These are phyloP conservation scores for Bungarus multicinctus DNA, from an alignment of 2,113 vertebrate species.

Conservation along the genomic window DNA sequence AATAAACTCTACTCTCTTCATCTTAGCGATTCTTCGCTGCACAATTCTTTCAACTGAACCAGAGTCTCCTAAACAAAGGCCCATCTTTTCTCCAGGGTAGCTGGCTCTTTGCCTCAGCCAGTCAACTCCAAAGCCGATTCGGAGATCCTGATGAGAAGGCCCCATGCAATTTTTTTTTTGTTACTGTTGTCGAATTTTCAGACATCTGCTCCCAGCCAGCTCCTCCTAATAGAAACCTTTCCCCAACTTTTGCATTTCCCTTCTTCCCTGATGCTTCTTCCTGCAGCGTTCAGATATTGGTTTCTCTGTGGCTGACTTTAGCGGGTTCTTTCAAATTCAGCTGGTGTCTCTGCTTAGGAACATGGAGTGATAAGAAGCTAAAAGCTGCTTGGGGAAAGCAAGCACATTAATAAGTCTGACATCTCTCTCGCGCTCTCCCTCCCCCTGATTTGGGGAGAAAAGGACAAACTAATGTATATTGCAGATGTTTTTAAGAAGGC, in stretches of 20 bases:
- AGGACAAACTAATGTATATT: slow-evolving; percentile 39
- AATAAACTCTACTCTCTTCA: neutral
- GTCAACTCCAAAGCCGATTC: neutral
- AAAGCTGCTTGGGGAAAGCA: slow-evolving; percentile 48
- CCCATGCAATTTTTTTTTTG: neutral
- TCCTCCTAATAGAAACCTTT: neutral
- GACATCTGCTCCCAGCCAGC: neutral
- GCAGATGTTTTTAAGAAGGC: slow-evolving; percentile 30
- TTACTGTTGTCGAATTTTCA: neutral
- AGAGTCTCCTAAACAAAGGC: neutral
- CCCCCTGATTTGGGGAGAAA: neutral
- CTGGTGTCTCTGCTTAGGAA: slow-evolving; percentile 20
- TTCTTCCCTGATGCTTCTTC: neutral
- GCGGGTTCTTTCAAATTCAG: slow-evolving; percentile 43
- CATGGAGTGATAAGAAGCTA: slow-evolving; percentile 50
- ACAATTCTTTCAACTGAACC: neutral
- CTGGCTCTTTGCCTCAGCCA: neutral
- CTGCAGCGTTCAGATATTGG: slow-evolving; percentile 28
- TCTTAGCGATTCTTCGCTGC: no score
- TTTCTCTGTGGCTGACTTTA: slow-evolving; percentile 22
- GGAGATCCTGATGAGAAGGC: neutral
- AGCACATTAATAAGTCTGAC: slow-evolving; percentile 54
- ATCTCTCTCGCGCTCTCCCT: slow-evolving; percentile 4
- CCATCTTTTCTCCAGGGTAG: neutral
- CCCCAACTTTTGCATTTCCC: neutral